These are phyloP conservation scores for Selene dorsalis DNA, from an alignment of 2,797 vertebrate genomes.

Conservation along the genomic window DNA sequence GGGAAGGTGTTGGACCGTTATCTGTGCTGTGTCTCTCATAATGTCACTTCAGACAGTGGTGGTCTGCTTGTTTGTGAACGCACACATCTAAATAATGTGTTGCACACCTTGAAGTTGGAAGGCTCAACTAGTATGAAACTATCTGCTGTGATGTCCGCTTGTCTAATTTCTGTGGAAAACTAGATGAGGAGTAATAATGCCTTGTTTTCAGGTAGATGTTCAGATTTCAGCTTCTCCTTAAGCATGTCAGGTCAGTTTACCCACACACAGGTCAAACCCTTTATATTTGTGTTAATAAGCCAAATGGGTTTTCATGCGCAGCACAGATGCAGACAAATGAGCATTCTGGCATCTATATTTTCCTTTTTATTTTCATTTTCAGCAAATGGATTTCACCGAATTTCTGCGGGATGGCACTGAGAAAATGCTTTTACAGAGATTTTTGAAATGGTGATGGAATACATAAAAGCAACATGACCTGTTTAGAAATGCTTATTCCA, in stretches of 20 bases:
- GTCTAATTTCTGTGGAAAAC: neutral
- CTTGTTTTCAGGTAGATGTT: conserved; percentile 20
- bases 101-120: neutral
- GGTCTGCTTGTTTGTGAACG: conserved; percentile 34
- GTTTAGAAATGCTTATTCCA: conserved; percentile 1
- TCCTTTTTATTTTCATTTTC: neutral
- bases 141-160: neutral
- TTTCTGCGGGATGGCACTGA: neutral
- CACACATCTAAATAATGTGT: conserved; percentile 7
- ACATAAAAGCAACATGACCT: neutral
- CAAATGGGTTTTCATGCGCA: neutral
- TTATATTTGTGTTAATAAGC: neutral
- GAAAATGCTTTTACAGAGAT: neutral
- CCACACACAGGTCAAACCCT: neutral
- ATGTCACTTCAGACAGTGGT: conserved; percentile 35
- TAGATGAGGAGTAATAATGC: conserved; percentile 8
- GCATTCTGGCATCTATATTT: neutral
- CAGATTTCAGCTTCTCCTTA: neutral
- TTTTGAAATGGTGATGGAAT: neutral
- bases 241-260: conserved; percentile 15
- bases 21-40: conserved; percentile 59
- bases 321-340: neutral
- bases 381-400: neutral
- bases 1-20: conserved; percentile 76
- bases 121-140: neutral